A percentile compares a stretch with the other conserved stretches of the same genome.
These are phyloP conservation scores for Calidris pugnax DNA, from an alignment of 2,113 vertebrate genomes.

Conservation along the genomic window DNA sequence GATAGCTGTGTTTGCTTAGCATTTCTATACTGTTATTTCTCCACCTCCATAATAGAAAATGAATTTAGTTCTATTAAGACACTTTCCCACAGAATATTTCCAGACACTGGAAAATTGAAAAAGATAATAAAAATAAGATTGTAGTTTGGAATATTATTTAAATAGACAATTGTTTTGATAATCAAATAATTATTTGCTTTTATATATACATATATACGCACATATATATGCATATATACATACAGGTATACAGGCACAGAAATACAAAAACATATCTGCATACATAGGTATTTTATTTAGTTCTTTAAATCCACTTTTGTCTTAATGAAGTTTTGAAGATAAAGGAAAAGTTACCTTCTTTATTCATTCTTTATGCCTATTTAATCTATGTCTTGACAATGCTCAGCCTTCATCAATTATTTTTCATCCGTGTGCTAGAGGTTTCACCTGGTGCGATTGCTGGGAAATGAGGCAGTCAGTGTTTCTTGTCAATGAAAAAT, in stretches of 20 bases:
- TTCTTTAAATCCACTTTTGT: neutral
- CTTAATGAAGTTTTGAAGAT: neutral
- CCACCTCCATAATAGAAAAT: neutral
- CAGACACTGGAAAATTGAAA: neutral
- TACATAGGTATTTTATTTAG: rapidly evolving
- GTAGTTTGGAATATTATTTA: neutral
- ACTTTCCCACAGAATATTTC: neutral
- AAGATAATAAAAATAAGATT: neutral
- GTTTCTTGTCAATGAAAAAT: neutral
- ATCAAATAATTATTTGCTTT: neutral
- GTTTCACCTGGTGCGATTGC: neutral
- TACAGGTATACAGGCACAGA: neutral
- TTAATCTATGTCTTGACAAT: neutral
- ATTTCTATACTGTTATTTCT: neutral
- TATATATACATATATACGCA: neutral
- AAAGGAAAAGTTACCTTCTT: neutral
- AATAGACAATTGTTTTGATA: neutral
- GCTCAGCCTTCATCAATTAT: neutral
- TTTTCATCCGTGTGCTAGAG: neutral
- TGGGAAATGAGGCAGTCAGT: neutral
- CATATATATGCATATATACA: neutral
- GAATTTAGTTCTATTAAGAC: neutral
- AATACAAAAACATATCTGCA: neutral
- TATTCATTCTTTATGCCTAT: neutral
- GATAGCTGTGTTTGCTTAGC: neutral